Conservation (phyloP, 92 coral and sea anemone species). For the Plumapathes pennacea region DNA sequence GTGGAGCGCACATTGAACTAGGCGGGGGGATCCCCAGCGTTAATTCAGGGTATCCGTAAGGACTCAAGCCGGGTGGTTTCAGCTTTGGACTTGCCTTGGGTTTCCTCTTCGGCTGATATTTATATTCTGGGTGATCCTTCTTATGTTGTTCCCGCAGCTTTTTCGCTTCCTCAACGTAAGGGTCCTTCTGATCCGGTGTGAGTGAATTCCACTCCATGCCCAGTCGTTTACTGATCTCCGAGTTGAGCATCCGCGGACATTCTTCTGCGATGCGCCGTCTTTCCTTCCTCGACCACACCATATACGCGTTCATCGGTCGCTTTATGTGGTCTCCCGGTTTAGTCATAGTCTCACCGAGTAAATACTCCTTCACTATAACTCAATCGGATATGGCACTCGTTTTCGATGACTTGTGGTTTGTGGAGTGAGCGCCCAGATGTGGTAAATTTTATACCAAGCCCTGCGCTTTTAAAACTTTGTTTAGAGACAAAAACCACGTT, state of each 20-base stretch:
- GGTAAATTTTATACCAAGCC: slow-evolving; percentile 31
- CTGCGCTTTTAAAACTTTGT: slow-evolving; percentile 47
- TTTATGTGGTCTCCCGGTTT: slow-evolving; percentile 92
- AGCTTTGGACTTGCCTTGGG: slow-evolving; percentile 81
- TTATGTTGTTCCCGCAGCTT: slow-evolving; percentile 87
- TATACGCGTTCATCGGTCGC: slow-evolving; percentile 99
- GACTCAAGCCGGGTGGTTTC: slow-evolving; percentile 74
- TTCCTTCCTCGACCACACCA: slow-evolving; percentile 99
- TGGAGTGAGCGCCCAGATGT: slow-evolving; percentile 3
- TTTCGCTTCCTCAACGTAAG: slow-evolving; percentile 97
- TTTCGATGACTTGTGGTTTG: slow-evolving; percentile 3
- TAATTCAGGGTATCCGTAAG: slow-evolving; percentile 79
- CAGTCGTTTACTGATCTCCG: slow-evolving; percentile 96
- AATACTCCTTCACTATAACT: slow-evolving; percentile 17
- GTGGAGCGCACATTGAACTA: slow-evolving; percentile 65
- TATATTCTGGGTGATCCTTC: slow-evolving; percentile 96
- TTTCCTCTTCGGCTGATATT: slow-evolving; percentile 95
- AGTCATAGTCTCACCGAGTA: slow-evolving; percentile 64
- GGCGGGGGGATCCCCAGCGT: slow-evolving; percentile 78
- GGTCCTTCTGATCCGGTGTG: slow-evolving; percentile 83
- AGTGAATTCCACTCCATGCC: slow-evolving; percentile 98
- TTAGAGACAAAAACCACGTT: slow-evolving; percentile 57
- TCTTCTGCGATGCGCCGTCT: slow-evolving; percentile 97
- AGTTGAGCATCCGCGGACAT: slow-evolving; percentile 97
- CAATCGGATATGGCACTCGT: slow-evolving; percentile 2